These are phyloP conservation scores for Megaceryle maxima DNA, from an alignment of 2,113 vertebrate genomes.

Conservation along the genomic window DNA sequence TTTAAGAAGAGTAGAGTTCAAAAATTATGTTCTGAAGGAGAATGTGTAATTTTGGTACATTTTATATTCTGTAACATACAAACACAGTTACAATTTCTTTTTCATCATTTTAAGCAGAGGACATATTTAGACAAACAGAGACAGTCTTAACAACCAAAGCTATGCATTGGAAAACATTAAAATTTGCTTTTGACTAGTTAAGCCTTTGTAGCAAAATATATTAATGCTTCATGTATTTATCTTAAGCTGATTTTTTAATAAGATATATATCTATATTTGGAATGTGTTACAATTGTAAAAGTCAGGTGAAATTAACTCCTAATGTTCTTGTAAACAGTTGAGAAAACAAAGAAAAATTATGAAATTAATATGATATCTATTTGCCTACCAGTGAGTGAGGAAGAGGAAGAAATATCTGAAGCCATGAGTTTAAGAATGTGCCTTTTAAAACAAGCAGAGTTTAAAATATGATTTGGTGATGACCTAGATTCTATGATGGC, in stretches of 20 bases:
- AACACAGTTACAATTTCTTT: not conserved
- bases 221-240: not conserved
- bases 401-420: not conserved
- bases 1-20: not conserved
- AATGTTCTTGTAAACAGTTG: not conserved
- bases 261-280: not conserved
- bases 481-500: not conserved
- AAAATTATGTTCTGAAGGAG: not conserved
- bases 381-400: not conserved
- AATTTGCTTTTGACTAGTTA: not conserved
- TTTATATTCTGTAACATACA: not conserved
- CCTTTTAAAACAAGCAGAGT: not conserved
- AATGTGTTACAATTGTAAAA: not conserved
- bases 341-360: not conserved
- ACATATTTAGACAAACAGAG: not conserved
- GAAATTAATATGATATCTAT: not conserved
- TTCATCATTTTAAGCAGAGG: not conserved
- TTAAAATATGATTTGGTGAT: not conserved
- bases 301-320: not conserved
- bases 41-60: not conserved
- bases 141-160: not conserved
- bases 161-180: not conserved
- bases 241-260: not conserved
- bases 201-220: not conserved
- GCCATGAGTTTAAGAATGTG: not conserved